phyloP scores from a whole-genome alignment of 2,113 vertebrate species.

The Nibea coibor region DNA sequence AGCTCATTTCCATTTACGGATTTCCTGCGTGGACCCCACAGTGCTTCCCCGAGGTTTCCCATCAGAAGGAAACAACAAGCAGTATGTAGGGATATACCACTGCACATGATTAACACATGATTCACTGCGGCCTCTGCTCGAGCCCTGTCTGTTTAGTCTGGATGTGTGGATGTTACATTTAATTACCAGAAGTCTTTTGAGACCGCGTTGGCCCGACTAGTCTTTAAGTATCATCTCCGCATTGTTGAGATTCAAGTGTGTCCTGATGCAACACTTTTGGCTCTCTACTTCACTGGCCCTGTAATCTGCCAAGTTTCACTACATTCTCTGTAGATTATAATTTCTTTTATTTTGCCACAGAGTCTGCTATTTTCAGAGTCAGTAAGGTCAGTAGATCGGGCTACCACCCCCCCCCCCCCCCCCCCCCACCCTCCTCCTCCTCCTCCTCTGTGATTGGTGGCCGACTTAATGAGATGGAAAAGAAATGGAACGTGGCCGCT shows the following conservation, averaged over 20 bases:
- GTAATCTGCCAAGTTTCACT: constrained; percentile 10
- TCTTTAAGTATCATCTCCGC: constrained; percentile 17
- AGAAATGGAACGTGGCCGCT: constrained; percentile 50
- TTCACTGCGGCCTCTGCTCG: constrained; percentile 13
- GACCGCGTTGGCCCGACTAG: constrained; percentile 11
- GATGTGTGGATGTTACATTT: constrained; percentile 53
- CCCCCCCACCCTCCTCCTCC: no score
- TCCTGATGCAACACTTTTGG: constrained; percentile 5
- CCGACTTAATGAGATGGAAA: constrained; percentile 52
- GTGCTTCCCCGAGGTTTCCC: constrained; percentile 48
- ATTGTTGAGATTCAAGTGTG: not conserved
- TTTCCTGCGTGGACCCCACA: constrained; percentile 60
- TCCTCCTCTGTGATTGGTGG: constrained; percentile 47
- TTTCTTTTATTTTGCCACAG: constrained; percentile 19
- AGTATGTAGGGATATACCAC: constrained; percentile 15
- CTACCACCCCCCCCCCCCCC: not conserved
- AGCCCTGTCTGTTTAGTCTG: constrained; percentile 53
- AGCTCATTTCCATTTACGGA: constrained; percentile 50
- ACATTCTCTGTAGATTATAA: not conserved
- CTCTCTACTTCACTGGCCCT: not conserved
- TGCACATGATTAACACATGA: constrained; percentile 59
- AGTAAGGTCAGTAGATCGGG: constrained; percentile 5
- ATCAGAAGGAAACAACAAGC: constrained; percentile 53
- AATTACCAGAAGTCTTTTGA: constrained; percentile 43
- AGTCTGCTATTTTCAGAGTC: constrained; percentile 20